Percentiles rank a stretch among this genome's conserved stretches.
Evolutionary conservation across 2,113 vertebrate species (phyloP).

Genomic region (Anser brachyrhynchus): DNA sequence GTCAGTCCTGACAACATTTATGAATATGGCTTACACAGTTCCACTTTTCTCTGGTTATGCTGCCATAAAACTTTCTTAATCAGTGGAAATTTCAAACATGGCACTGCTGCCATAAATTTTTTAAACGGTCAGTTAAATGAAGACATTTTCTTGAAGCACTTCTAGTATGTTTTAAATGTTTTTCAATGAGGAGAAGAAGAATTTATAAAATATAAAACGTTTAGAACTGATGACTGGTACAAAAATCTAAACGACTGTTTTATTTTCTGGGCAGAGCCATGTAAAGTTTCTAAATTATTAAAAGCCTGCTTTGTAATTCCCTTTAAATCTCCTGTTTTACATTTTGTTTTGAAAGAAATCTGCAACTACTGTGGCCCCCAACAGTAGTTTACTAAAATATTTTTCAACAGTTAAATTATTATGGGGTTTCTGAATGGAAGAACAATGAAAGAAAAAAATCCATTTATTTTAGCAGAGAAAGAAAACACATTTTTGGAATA

Average conservation of each 20-base stretch:
- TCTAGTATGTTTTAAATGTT: neutral
- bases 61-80: constrained; percentile 48
- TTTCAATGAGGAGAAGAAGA: neutral
- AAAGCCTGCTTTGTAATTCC: neutral
- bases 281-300: neutral
- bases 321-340: neutral
- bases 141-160: neutral
- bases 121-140: constrained; percentile 5
- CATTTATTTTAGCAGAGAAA: neutral
- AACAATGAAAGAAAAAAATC: neutral
- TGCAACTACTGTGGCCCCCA: neutral
- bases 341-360: neutral
- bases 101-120: neutral
- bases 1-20: constrained; percentile 34
- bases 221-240: neutral
- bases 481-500: neutral
- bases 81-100: constrained; percentile 23
- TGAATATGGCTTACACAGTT: constrained; percentile 15
- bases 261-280: neutral
- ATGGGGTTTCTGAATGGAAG: neutral
- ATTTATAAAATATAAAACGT: neutral
- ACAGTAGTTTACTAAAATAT: neutral
- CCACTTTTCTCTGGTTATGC: constrained; percentile 43
- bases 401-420: neutral
- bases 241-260: neutral